Base-by-base conservation (phyloP, 2,797 vertebrate genomes). In the Echeneis naucrates region DNA sequence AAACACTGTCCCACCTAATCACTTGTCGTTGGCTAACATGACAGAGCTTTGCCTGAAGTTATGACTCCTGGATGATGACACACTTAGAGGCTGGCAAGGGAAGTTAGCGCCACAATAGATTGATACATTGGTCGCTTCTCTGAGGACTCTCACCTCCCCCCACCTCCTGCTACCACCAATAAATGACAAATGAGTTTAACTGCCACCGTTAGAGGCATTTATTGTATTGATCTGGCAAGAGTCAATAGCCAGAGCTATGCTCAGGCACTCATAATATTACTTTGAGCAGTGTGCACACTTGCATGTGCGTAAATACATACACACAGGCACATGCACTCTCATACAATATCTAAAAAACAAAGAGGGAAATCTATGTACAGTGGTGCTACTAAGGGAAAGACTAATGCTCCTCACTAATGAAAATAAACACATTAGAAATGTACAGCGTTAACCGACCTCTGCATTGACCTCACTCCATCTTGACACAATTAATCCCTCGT, bases 261-360 rank as follows among this genome's bases (percentile, higher is more conserved):
- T 96, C 95, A 95, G 79, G 82, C 87, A 88, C 95, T 96, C 96
- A 95, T 96, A 96, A 97, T 96, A 96, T 95, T 95, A 96, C 95
- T 96, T 81, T 93, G 93, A 96, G 93, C 87, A 89, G 93, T 78
- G 85, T 75, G 88, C 88, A 78, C 77, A 73, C 75, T 67, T 66
- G 63, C 80, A 82, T 44, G 51, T 47, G 44, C 71, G 83, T 81
- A 83, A 88, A 89, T 85, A 68, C 80, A 81, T 72, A 67, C 69
- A 75, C 51, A 44, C 74, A 55, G 8, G 37, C 83, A 17, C 60
- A 35, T 61, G 42, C 21, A 1, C 75, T 26, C 45, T 19, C 27
- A 16, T 61, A 58, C 42, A 21, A 65, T 68, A 47, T 61, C 27
- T 54, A 40, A 66, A 83, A 87, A 77, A 80, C 61, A 74, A 83